Percentiles rank a stretch among this genome's conserved stretches.
phyloP scores from a whole-genome alignment of 2,797 vertebrate species.

The Crocodylus rhombifer region DNA sequence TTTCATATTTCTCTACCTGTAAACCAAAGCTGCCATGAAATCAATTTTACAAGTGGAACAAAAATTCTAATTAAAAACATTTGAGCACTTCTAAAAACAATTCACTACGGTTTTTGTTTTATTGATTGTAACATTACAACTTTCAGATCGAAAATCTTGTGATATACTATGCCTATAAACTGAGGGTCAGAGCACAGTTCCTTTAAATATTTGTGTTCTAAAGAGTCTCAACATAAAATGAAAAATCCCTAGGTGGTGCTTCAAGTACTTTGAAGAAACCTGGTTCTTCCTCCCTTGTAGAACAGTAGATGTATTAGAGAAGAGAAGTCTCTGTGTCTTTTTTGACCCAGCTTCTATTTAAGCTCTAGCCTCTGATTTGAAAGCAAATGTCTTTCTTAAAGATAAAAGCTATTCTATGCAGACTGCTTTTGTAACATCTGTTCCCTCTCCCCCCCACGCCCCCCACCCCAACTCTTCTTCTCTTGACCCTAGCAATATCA shows the following conservation, averaged over 20 bases:
- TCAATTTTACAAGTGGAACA: neutral
- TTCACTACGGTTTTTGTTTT: conserved; percentile 52
- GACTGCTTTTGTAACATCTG: conserved; percentile 4
- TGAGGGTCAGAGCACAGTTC: conserved; percentile 28
- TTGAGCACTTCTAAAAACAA: conserved; percentile 33
- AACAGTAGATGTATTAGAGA: conserved; percentile 35
- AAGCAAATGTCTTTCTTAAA: conserved; percentile 30
- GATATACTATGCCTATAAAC: conserved; percentile 38
- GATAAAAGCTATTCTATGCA: conserved; percentile 19
- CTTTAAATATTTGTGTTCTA: conserved; percentile 61
- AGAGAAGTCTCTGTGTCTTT: conserved; percentile 8
- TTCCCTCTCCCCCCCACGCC: neutral
- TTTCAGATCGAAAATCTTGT: conserved; percentile 9
- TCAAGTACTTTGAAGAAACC: conserved; percentile 41
- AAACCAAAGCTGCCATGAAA: neutral
- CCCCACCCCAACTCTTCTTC: neutral
- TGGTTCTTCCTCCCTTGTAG: conserved; percentile 40
- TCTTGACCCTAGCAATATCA: neutral
- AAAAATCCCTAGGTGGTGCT: conserved; percentile 43
- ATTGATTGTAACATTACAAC: conserved; percentile 2
- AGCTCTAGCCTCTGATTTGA: conserved; percentile 24
- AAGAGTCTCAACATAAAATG: conserved; percentile 59
- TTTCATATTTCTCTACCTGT: neutral
- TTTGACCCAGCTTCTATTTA: conserved; percentile 31
- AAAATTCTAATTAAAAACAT: conserved; percentile 53